phyloP scores from a whole-genome alignment of 2,888 invertebrate genomes.

The Syrphus vitripennis region DNA sequence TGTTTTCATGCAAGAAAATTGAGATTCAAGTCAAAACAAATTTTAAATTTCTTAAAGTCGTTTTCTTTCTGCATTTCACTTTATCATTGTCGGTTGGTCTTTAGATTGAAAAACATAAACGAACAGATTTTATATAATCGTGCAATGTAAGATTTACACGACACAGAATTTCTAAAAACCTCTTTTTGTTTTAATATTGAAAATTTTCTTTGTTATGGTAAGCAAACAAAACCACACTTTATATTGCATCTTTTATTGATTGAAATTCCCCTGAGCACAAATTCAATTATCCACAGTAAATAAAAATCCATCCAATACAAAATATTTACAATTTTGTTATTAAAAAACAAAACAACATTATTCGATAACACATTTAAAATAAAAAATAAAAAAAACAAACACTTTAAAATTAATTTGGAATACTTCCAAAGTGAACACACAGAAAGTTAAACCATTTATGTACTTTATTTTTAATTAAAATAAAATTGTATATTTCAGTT shows the following conservation, averaged over 20 bases:
- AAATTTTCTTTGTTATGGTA: not conserved
- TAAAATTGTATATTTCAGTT: not conserved
- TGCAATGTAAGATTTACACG: no score
- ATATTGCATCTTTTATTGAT: not conserved
- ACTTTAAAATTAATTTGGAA: not conserved
- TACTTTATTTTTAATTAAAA: not conserved
- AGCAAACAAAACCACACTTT: not conserved
- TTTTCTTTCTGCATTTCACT: no score
- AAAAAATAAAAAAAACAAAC: not conserved
- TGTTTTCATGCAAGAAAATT: no score
- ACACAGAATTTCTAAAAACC: no score
- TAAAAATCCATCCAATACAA: not conserved
- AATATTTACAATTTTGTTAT: not conserved
- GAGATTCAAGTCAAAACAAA: no score
- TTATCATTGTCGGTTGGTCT: no score
- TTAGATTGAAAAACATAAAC: no score
- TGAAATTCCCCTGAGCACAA: not conserved
- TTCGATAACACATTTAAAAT: not conserved
- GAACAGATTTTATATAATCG: no score
- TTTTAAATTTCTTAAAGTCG: no score
- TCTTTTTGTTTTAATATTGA: not conserved
- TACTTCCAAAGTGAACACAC: not conserved
- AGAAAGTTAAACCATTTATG: not conserved
- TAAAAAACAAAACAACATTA: not conserved
- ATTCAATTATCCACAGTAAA: not conserved